A percentile compares a stretch with the other conserved stretches of the same genome.
Evolutionary conservation across 1,140 invertebrate species (phyloP).

Genomic region (Globodera ellingtonae): DNA sequence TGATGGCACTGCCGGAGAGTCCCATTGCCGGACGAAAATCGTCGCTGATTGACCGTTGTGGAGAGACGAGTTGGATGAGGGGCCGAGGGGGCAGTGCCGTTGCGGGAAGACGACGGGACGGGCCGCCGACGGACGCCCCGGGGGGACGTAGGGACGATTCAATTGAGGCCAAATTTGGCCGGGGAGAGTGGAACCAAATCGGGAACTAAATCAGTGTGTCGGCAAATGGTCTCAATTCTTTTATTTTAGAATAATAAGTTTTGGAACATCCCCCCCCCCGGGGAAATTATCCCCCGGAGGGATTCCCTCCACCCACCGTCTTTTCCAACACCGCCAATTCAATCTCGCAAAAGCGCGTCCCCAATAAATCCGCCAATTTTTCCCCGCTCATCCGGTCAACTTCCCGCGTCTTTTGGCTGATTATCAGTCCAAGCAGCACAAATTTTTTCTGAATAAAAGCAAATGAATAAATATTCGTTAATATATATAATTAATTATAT

Average conservation of each 20-base stretch:
- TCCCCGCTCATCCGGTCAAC: background rate
- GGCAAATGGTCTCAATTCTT: background rate
- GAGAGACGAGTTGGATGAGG: background rate
- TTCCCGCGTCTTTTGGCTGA: background rate
- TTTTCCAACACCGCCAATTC: background rate
- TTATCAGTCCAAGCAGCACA: background rate
- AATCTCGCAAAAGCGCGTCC: background rate
- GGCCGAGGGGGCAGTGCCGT: background rate
- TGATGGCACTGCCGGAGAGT: background rate
- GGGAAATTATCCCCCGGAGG: background rate
- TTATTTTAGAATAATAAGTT: too few relatives aligned
- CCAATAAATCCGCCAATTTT: conserved; percentile 1
- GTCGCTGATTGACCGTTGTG: background rate
- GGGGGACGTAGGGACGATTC: background rate
- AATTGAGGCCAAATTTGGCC: background rate
- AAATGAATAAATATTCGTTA: background rate
- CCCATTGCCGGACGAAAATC: conserved; percentile 4
- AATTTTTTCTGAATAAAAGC: background rate
- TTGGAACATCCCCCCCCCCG: too few relatives aligned
- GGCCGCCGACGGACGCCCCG: background rate
- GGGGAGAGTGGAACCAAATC: background rate
- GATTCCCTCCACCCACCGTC: background rate
- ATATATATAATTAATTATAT: too few relatives aligned
- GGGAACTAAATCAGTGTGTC: background rate
- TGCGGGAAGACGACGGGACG: background rate